Percentiles rank a stretch among this genome's conserved stretches.
phyloP scores from a whole-genome alignment of 2,113 vertebrate species.

The Zosterops lateralis region DNA sequence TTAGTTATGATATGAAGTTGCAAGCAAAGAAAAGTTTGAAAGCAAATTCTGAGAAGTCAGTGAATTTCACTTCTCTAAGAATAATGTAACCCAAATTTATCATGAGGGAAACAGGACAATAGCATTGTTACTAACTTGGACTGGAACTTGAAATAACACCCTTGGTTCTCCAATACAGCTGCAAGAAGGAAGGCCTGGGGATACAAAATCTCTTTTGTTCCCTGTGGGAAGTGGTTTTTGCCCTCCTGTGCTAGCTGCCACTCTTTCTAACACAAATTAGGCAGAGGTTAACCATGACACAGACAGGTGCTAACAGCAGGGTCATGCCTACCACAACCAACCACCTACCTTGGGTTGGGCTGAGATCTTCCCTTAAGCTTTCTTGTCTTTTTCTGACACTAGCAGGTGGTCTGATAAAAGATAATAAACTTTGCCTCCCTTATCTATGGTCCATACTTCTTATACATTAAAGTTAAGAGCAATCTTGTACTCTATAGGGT shows the following conservation, averaged over 20 bases:
- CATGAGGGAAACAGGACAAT: background rate
- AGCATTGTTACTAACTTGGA: background rate
- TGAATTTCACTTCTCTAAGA: background rate
- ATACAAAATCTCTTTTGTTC: background rate
- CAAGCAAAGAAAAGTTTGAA: background rate
- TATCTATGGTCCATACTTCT: background rate
- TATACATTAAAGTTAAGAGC: background rate
- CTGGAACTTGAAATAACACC: background rate
- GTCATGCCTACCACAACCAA: background rate
- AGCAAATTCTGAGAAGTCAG: background rate
- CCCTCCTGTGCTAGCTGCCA: background rate
- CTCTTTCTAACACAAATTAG: background rate
- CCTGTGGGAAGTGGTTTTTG: background rate
- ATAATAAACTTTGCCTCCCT: background rate
- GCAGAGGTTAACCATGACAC: background rate
- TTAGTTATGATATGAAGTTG: background rate
- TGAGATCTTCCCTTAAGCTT: background rate
- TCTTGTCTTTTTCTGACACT: background rate
- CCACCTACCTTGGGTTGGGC: background rate
- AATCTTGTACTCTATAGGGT: background rate
- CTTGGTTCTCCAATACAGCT: background rate
- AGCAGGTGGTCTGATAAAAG: background rate
- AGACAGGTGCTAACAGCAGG: background rate
- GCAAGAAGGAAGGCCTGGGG: background rate
- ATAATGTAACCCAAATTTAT: background rate